phyloP scores from a whole-genome alignment of 2,888 invertebrate genomes.

The Acanthopleura granulata region DNA sequence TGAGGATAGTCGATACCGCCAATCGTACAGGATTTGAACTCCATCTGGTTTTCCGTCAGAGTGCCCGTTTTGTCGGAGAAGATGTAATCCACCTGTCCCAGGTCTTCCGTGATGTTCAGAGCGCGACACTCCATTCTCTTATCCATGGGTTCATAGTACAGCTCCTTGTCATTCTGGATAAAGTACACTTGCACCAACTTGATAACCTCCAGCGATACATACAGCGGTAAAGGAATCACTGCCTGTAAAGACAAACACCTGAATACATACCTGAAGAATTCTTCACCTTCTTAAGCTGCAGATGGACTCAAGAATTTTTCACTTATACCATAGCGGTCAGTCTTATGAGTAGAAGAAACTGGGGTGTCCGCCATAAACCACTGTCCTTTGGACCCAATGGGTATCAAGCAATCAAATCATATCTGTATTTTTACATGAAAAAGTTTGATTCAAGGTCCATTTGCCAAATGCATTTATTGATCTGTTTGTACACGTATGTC shows the following conservation, averaged over 20 bases:
- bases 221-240: constrained; percentile 96
- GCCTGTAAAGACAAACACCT: constrained; percentile 73
- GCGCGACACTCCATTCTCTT: constrained; percentile 91
- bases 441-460: too few species aligned
- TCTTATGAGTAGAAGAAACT: too few species aligned
- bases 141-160: constrained; percentile 87
- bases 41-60: constrained; percentile 96
- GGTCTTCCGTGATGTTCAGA: constrained; percentile 95
- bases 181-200: constrained; percentile 96
- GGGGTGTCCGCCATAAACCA: too few species aligned
- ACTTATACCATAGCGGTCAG: too few species aligned
- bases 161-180: constrained; percentile 89
- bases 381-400: too few species aligned
- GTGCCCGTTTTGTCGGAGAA: constrained; percentile 99
- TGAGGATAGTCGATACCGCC: constrained; percentile 85
- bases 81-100: constrained; percentile 92
- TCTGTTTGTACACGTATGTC: too few species aligned
- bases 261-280: not conserved
- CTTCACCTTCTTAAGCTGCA: not conserved
- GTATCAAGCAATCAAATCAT: too few species aligned
- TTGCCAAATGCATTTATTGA: too few species aligned
- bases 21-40: constrained; percentile 91
- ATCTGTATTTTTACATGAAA: too few species aligned
- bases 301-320: not conserved
- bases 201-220: constrained; percentile 96